Conservation (phyloP, 1,140 invertebrate species). For the Holotrichia oblita region DNA sequence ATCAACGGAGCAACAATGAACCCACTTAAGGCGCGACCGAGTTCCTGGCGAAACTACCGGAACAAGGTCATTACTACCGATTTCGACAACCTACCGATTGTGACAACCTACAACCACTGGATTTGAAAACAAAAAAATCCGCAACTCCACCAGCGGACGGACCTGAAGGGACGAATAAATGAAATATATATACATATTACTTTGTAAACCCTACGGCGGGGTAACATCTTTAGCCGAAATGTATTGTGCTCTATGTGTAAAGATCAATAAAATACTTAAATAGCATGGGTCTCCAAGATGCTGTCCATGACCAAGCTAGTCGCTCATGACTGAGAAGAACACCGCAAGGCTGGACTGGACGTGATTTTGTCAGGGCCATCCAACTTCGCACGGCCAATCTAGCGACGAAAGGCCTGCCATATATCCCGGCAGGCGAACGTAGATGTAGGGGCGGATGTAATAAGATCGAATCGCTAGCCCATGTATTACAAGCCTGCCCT, state of each 20-base stretch:
- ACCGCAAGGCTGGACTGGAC: constrained; percentile 42
- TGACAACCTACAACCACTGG: too few species aligned
- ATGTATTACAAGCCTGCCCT: constrained; percentile 46
- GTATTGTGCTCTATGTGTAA: too few species aligned
- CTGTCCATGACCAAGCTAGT: constrained; percentile 38
- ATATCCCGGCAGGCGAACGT: too few species aligned
- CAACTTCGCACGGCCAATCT: constrained; percentile 46
- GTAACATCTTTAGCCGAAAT: neutral
- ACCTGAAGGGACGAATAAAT: too few species aligned
- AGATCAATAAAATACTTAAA: too few species aligned
- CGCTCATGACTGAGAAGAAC: constrained; percentile 30
- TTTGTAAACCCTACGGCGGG: neutral
- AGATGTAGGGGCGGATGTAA: constrained; percentile 19
- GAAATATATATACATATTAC: neutral
- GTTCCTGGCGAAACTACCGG: too few species aligned
- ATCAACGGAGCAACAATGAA: too few species aligned
- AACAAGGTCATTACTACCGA: too few species aligned
- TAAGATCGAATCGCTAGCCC: constrained; percentile 42
- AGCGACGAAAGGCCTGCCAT: constrained; percentile 5
- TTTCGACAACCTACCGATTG: too few species aligned
- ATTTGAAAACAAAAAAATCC: neutral
- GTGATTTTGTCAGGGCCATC: constrained; percentile 45
- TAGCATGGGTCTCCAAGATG: constrained; percentile 23
- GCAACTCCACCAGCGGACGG: too few species aligned
- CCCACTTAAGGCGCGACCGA: too few species aligned